Evolutionary conservation across 2,113 vertebrate species (phyloP).

Genomic region (Stegastes partitus): DNA sequence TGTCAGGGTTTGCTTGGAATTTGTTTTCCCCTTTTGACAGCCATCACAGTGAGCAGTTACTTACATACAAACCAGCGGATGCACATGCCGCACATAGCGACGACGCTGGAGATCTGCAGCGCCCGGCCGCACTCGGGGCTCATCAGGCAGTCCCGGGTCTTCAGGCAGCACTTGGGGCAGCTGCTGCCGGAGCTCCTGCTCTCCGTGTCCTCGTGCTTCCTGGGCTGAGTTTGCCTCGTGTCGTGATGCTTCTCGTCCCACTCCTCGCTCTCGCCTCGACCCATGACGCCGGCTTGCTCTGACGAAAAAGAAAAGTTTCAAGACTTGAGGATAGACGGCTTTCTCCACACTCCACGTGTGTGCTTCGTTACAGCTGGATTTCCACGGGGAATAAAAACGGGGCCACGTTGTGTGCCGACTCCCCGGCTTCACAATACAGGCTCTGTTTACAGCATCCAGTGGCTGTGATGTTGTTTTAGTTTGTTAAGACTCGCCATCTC

Average conservation of each 20-base stretch:
- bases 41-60: slow-evolving; percentile 13
- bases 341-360: slow-evolving; percentile 16
- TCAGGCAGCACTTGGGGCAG: slow-evolving; percentile 79
- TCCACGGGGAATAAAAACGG: slow-evolving; percentile 10
- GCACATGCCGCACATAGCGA: slow-evolving; percentile 82
- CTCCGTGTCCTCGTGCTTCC: background rate
- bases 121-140: slow-evolving; percentile 80
- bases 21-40: background rate
- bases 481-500: slow-evolving; percentile 1
- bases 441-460: slow-evolving; percentile 18
- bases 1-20: slow-evolving; percentile 10
- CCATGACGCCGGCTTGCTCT: slow-evolving; percentile 50
- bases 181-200: background rate
- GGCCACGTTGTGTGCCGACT: background rate
- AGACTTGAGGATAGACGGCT: background rate
- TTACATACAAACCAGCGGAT: slow-evolving; percentile 80
- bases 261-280: slow-evolving; percentile 30
- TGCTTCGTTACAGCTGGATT: background rate
- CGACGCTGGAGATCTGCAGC: slow-evolving; percentile 78
- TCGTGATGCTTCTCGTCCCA: slow-evolving; percentile 57
- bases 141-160: slow-evolving; percentile 81
- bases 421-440: slow-evolving; percentile 12
- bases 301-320: background rate
- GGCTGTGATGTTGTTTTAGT: background rate
- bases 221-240: slow-evolving; percentile 57